Conservation (phyloP, 1,140 invertebrate species). For the Drosophila rhopaloa region DNA sequence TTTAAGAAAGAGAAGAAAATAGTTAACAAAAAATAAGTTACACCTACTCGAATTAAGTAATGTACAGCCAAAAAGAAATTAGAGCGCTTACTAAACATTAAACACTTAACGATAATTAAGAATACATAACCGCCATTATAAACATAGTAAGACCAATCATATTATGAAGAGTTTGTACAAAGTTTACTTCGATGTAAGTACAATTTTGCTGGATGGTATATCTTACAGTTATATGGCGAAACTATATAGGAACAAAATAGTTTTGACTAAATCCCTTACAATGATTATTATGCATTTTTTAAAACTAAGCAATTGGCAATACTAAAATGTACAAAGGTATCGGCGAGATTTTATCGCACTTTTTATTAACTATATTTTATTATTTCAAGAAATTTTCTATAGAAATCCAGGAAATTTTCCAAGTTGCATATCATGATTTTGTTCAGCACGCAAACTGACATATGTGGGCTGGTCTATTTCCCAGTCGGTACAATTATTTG, state of each 20-base stretch:
- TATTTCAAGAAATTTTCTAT: background rate
- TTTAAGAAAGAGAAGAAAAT: slow-evolving; percentile 6
- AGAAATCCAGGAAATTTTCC: slow-evolving; percentile 74
- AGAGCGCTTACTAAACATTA: background rate
- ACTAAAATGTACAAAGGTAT: slow-evolving; percentile 7
- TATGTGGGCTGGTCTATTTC: slow-evolving; percentile 61
- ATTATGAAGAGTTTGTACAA: background rate
- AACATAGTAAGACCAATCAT: background rate
- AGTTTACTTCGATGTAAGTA: background rate
- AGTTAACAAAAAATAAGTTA: background rate
- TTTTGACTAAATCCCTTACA: background rate
- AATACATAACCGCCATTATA: background rate
- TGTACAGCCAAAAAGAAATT: background rate
- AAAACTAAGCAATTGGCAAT: background rate
- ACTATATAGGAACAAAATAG: slow-evolving; percentile 2
- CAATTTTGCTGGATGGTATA: background rate
- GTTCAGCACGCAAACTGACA: slow-evolving; percentile 84
- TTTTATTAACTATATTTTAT: background rate
- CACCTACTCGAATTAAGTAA: background rate
- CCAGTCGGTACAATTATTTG: slow-evolving; percentile 45
- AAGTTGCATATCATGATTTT: slow-evolving; percentile 82
- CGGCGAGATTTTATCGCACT: background rate
- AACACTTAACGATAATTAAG: slow-evolving; percentile 3
- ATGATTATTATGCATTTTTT: background rate
- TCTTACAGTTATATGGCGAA: background rate